These are phyloP conservation scores for Catharus ustulatus DNA, from an alignment of 2,797 vertebrate genomes.

Conservation along the genomic window DNA sequence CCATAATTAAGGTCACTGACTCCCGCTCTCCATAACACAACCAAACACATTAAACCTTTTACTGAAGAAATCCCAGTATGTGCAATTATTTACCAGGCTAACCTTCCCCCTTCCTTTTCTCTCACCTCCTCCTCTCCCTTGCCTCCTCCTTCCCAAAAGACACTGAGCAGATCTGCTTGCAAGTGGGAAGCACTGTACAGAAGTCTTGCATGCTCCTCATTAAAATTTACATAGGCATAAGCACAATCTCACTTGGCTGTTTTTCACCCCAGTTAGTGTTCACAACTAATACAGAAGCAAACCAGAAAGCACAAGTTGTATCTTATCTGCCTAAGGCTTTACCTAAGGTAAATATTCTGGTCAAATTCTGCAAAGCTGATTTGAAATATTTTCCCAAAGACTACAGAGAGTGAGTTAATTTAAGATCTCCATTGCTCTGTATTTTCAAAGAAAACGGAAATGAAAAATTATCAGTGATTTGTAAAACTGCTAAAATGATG, in stretches of 20 bases:
- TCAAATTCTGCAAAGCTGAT: not conserved
- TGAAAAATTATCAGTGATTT: not conserved
- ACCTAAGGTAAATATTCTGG: not conserved
- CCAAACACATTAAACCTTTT: not conserved
- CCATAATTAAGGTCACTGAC: constrained; percentile 19
- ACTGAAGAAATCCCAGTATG: not conserved
- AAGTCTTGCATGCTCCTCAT: not conserved
- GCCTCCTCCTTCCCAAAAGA: not conserved
- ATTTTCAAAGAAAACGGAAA: not conserved
- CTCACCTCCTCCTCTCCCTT: not conserved
- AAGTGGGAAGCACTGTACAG: not conserved
- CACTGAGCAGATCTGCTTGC: not conserved
- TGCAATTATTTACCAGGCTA: not conserved
- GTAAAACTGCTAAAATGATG: not conserved
- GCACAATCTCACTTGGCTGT: not conserved
- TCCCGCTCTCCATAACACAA: not conserved
- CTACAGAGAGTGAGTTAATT: not conserved
- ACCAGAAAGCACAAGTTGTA: not conserved
- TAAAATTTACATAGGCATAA: not conserved
- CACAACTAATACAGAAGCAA: constrained; percentile 11
- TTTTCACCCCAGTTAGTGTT: not conserved
- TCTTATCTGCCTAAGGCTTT: not conserved
- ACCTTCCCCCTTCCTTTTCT: not conserved
- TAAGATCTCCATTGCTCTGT: not conserved
- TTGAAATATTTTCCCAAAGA: not conserved